phyloP scores from a whole-genome alignment of 1,140 invertebrate genomes.

The Berghia stephanieae region DNA sequence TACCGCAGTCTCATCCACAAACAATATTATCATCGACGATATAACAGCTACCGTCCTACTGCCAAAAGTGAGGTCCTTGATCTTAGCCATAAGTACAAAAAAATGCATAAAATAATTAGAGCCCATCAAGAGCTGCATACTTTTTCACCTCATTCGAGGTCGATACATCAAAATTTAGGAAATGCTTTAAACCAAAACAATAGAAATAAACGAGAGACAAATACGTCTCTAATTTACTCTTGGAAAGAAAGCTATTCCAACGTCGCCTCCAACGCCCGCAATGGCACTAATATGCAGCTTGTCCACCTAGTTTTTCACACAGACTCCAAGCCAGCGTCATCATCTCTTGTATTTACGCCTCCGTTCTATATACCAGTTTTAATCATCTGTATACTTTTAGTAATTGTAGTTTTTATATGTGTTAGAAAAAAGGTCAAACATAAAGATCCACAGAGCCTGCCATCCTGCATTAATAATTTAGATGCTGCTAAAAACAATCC shows the following conservation, averaged over 20 bases:
- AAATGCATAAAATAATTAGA: not conserved
- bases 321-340: not conserved
- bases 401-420: slow-evolving; percentile 25
- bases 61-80: not conserved
- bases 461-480: slow-evolving; percentile 29
- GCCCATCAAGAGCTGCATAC: no score
- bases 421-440: slow-evolving; percentile 22
- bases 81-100: not conserved
- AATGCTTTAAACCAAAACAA: no score
- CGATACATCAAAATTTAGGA: no score
- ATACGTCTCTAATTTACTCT: not conserved
- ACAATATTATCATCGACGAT: not conserved
- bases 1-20: not conserved
- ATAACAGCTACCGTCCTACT: not conserved
- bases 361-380: not conserved
- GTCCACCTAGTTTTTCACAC: slow-evolving; percentile 12
- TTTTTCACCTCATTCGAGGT: no score
- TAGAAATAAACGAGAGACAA: not conserved
- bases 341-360: not conserved
- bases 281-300: slow-evolving; percentile 36
- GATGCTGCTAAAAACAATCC: not conserved
- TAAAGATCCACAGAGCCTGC: slow-evolving; percentile 3
- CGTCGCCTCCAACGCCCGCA: not conserved
- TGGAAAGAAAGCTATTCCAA: not conserved
- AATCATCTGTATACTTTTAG: not conserved